These are phyloP conservation scores for Hofmannophila pseudospretella DNA, from an alignment of 2,888 invertebrate species.

Conservation along the genomic window DNA sequence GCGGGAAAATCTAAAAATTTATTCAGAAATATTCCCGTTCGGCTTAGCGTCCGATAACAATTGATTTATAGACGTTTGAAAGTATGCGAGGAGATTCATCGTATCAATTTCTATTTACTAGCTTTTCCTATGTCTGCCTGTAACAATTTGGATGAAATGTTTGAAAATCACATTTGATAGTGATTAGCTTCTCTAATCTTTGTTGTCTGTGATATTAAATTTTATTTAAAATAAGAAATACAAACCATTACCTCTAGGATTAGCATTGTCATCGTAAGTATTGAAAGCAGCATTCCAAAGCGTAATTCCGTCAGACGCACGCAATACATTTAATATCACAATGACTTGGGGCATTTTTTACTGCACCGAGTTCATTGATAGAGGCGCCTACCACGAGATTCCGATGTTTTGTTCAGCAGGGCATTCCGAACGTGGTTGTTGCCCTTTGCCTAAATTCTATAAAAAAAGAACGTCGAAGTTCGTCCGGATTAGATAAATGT, in stretches of 20 bases:
- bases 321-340: conserved; percentile 38
- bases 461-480: conserved; percentile 14
- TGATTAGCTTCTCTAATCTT: no score
- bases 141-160: no score
- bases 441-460: conserved; percentile 23
- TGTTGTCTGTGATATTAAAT: no score
- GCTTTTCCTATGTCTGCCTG: no score
- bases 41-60: conserved; percentile 11
- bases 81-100: no score
- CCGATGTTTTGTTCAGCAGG: conserved; percentile 22
- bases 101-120: no score
- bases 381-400: conserved; percentile 21
- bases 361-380: conserved; percentile 11
- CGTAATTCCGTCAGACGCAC: conserved; percentile 22
- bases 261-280: conserved; percentile 19
- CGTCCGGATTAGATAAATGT: conserved; percentile 13
- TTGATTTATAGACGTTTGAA: conserved; percentile 1
- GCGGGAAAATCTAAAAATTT: conserved; percentile 24
- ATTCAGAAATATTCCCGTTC: conserved; percentile 25
- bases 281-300: conserved; percentile 37
- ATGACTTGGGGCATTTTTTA: conserved; percentile 49
- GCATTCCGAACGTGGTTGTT: conserved; percentile 23
- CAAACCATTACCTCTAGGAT: no score
- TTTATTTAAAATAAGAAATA: no score
- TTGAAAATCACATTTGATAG: no score